These are phyloP conservation scores for Dipodomys ordii DNA, from an alignment of 2,113 vertebrate genomes.

Conservation along the genomic window DNA sequence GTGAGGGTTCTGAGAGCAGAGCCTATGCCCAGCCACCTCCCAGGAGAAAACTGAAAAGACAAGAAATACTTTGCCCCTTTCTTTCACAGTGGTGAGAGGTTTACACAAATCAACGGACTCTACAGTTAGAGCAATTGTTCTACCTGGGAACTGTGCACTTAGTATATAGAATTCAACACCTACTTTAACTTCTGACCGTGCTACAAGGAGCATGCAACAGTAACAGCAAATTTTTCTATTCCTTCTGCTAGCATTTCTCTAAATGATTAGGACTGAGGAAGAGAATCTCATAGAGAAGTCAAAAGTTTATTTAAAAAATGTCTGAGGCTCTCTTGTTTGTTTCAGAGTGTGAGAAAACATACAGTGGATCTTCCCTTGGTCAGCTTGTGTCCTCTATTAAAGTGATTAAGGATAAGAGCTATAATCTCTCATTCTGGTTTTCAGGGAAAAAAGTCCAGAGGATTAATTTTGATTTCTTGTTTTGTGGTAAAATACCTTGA, in stretches of 20 bases:
- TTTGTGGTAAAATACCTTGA: neutral
- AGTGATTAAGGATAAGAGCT: neutral
- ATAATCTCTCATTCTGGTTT: neutral
- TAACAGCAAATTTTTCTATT: conserved; percentile 72
- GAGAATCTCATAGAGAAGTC: conserved; percentile 2
- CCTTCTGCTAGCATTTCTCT: conserved; percentile 22
- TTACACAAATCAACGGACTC: neutral
- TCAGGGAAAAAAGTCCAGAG: neutral
- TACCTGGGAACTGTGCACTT: conserved; percentile 59
- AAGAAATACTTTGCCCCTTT: neutral
- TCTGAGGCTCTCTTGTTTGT: conserved; percentile 62
- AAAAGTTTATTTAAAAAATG: conserved; percentile 22
- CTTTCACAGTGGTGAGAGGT: neutral
- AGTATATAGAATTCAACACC: conserved; percentile 42
- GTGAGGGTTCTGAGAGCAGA: neutral
- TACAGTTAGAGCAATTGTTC: conserved; percentile 72
- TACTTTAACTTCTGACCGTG: conserved; percentile 75
- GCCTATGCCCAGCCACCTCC: too few species aligned
- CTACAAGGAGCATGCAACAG: conserved; percentile 65
- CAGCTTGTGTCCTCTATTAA: conserved; percentile 29
- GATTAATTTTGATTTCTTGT: neutral
- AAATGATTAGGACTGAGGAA: conserved; percentile 76
- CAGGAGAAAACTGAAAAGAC: too few species aligned
- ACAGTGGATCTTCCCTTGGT: conserved; percentile 64
- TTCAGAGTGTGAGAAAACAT: conserved; percentile 58